Conservation (phyloP, 2,797 vertebrate species). For the Varecia variegata region DNA sequence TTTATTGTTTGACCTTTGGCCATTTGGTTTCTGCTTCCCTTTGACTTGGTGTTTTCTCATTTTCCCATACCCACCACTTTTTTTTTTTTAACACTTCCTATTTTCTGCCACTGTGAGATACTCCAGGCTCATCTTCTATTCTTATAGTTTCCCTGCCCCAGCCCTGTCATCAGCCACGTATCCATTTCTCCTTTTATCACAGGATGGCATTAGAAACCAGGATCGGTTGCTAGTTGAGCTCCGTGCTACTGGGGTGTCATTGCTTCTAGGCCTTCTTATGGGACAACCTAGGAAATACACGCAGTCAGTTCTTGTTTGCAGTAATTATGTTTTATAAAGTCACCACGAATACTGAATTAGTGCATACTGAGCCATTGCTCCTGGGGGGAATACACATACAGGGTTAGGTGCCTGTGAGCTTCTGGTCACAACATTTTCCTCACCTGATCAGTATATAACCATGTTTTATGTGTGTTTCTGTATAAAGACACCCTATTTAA, state of each 20-base stretch:
- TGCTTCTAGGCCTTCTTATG: not conserved
- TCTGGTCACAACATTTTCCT: not conserved
- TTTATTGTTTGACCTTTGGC: not conserved
- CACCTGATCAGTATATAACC: not conserved
- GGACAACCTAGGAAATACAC: not conserved
- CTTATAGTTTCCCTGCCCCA: not conserved
- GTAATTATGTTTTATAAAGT: not conserved
- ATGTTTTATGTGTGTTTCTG: not conserved
- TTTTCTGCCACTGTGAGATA: not conserved
- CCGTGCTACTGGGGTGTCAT: not conserved
- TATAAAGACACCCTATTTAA: not conserved
- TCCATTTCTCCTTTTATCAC: not conserved
- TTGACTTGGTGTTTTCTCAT: not conserved
- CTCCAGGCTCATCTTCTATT: not conserved
- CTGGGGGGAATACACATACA: not conserved
- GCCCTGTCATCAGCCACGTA: not conserved
- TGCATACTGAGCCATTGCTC: not conserved
- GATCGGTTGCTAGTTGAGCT: not conserved
- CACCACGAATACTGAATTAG: not conserved
- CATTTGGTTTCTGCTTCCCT: not conserved
- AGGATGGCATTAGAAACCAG: not conserved
- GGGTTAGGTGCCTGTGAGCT: not conserved
- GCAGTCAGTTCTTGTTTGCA: not conserved
- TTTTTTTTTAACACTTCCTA: not conserved
- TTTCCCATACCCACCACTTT: not conserved